Conservation (phyloP, 1,140 invertebrate genomes). For the Triops longicaudatus region DNA sequence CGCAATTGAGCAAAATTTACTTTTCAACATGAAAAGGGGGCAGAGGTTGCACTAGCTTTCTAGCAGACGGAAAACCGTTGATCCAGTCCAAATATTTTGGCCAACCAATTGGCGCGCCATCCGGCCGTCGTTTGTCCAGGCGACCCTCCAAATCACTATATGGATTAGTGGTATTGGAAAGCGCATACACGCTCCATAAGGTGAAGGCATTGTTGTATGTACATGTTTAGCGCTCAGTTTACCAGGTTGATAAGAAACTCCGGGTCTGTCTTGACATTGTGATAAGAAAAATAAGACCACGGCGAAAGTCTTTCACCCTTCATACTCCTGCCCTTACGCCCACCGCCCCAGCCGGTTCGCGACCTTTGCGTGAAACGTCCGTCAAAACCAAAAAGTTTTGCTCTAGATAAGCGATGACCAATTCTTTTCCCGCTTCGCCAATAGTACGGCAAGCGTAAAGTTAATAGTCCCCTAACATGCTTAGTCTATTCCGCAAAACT, state of each 20-base stretch:
- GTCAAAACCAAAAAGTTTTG: neutral
- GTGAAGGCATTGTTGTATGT: constrained; percentile 11
- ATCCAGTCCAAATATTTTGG: constrained; percentile 8
- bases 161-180: constrained; percentile 3
- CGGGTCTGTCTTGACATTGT: neutral
- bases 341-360: neutral
- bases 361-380: constrained; percentile 2
- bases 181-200: constrained; percentile 5
- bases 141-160: neutral
- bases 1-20: neutral
- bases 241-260: constrained; percentile 11
- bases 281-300: constrained; percentile 9
- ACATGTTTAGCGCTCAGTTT: neutral
- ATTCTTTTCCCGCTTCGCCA: no score
- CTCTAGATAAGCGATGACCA: no score
- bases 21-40: neutral
- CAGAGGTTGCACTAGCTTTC: neutral
- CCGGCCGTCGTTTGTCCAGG: neutral
- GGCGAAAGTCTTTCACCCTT: neutral
- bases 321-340: neutral
- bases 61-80: neutral
- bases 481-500: neutral
- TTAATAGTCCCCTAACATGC: no score
- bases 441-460: no score
- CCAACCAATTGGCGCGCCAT: constrained; percentile 1